Conservation (phyloP, 2,113 vertebrate genomes). For the Oryzias curvinotus region DNA sequence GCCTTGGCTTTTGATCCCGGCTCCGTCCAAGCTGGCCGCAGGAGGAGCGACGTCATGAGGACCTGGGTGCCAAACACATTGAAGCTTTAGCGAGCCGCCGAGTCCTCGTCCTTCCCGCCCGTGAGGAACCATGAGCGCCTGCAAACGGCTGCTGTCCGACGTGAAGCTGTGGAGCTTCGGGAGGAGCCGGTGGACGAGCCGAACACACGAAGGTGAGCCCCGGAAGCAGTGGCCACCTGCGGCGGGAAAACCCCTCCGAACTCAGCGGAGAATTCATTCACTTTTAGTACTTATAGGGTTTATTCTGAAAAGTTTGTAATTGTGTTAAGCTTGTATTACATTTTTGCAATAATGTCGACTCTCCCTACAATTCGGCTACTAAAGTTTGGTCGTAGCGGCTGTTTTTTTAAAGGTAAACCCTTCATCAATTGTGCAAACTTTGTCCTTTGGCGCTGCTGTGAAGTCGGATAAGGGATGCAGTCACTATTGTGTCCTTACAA, state of each 20-base stretch:
- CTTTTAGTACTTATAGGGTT: background rate
- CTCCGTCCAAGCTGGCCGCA: constrained; percentile 12
- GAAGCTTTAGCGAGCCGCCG: no score
- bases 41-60: background rate
- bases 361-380: background rate
- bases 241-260: background rate
- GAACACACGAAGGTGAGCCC: constrained; percentile 37
- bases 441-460: no score
- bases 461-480: no score
- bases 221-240: background rate
- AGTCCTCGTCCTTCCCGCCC: no score
- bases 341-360: background rate
- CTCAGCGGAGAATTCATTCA: background rate
- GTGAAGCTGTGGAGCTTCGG: constrained; percentile 31
- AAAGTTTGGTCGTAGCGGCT: background rate
- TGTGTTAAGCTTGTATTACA: no score
- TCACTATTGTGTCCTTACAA: no score
- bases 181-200: constrained; percentile 13
- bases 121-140: constrained; percentile 40
- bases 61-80: background rate
- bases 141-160: constrained; percentile 34
- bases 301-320: background rate
- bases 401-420: no score
- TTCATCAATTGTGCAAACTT: no score
- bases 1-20: constrained; percentile 39